Conservation (phyloP, 2,797 vertebrate species). For the Sitta carolinensis region DNA sequence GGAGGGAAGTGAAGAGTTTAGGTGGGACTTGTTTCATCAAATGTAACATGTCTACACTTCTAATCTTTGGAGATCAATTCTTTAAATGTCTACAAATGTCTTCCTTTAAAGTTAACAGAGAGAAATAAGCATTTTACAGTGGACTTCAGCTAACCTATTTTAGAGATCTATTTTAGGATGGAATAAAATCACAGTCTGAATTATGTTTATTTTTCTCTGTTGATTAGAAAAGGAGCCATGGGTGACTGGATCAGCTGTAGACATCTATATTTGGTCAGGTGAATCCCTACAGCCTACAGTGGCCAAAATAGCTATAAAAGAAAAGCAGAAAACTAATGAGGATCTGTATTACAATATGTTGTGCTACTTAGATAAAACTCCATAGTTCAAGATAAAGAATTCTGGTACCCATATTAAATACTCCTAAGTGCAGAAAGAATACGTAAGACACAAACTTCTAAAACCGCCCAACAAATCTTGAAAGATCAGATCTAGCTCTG, state of each 20-base stretch:
- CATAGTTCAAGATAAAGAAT: background rate
- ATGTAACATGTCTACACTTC: background rate
- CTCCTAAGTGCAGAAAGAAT: background rate
- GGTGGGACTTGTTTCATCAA: background rate
- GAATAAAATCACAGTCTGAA: constrained; percentile 25
- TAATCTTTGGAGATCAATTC: background rate
- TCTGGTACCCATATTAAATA: background rate
- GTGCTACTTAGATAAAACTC: background rate
- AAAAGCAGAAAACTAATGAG: background rate
- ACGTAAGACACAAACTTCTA: background rate
- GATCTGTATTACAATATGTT: background rate
- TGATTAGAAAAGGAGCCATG: constrained; percentile 26
- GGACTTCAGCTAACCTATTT: constrained; percentile 14
- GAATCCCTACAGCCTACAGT: background rate
- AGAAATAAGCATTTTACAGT: background rate
- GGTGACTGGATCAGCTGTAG: constrained; percentile 6
- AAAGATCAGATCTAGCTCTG: background rate
- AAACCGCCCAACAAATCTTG: background rate
- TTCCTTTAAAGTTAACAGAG: background rate
- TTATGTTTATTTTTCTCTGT: constrained; percentile 33
- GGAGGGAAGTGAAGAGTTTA: background rate
- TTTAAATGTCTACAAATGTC: background rate
- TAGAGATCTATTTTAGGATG: constrained; percentile 17
- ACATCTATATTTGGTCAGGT: constrained; percentile 64
- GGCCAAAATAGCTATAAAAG: constrained; percentile 7